Evolutionary conservation across 2,113 vertebrate species (phyloP).

Genomic region (Hippotragus niger): DNA sequence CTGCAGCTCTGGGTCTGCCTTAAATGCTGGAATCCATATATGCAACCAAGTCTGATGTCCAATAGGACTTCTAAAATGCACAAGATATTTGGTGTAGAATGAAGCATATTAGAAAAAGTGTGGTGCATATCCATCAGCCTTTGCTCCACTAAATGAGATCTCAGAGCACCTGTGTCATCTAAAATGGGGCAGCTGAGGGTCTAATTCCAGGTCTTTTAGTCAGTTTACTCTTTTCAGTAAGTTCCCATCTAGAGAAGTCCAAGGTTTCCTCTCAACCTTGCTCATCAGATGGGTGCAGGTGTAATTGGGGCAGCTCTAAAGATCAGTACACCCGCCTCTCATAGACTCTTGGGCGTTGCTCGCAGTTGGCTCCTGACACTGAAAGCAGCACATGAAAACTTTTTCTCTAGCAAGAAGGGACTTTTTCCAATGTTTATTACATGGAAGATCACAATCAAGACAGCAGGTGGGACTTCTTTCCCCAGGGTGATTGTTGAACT

Average conservation of each 20-base stretch:
- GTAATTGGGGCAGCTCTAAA: not conserved
- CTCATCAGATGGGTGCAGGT: not conserved
- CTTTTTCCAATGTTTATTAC: not conserved
- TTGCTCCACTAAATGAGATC: not conserved
- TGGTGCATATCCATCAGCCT: not conserved
- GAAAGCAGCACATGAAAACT: not conserved
- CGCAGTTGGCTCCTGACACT: not conserved
- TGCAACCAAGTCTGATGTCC: not conserved
- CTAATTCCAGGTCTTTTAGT: not conserved
- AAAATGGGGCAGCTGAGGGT: not conserved
- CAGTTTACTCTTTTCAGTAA: not conserved
- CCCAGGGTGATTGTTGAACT: not conserved
- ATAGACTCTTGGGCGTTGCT: not conserved
- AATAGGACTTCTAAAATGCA: not conserved
- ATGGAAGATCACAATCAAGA: not conserved
- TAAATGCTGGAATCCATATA: not conserved
- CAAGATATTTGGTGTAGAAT: not conserved
- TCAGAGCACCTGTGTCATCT: not conserved
- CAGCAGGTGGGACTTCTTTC: not conserved
- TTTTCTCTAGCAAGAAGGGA: not conserved
- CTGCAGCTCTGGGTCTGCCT: not conserved
- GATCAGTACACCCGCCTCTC: rapidly evolving
- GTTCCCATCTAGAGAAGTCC: not conserved
- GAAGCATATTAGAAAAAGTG: not conserved
- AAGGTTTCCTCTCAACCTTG: not conserved